These are phyloP conservation scores for Mesocricetus auratus DNA, from an alignment of 2,113 vertebrate genomes.

Conservation along the genomic window DNA sequence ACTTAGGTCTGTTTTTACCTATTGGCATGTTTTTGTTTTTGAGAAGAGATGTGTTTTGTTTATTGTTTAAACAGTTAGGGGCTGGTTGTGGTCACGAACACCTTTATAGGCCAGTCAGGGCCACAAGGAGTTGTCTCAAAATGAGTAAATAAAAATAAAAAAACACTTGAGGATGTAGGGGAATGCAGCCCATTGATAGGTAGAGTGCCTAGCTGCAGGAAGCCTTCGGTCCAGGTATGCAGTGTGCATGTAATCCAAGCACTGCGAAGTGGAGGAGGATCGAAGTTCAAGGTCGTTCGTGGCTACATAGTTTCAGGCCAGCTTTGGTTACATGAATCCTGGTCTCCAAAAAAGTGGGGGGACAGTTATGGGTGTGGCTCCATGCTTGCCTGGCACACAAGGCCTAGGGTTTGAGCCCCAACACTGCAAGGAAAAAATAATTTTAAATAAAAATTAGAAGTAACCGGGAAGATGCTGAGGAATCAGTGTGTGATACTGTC, in stretches of 20 bases:
- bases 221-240: not conserved
- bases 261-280: not conserved
- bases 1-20: constrained; percentile 11
- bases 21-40: not conserved
- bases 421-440: not conserved
- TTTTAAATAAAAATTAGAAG: not conserved
- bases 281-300: not conserved
- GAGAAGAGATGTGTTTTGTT: not conserved
- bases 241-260: not conserved
- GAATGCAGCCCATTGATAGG: no score
- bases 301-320: not conserved
- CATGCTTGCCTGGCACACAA: no score
- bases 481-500: not conserved
- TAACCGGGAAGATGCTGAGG: not conserved
- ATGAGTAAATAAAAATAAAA: not conserved
- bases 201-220: no score
- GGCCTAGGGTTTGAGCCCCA: not conserved
- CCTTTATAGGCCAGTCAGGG: not conserved
- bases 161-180: not conserved
- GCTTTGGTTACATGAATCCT: no score
- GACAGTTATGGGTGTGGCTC: not conserved
- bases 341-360: not conserved
- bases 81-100: not conserved
- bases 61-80: not conserved
- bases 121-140: not conserved